Conservation (phyloP, 2,888 invertebrate species). For the Caenorhabditis zanzibari region DNA sequence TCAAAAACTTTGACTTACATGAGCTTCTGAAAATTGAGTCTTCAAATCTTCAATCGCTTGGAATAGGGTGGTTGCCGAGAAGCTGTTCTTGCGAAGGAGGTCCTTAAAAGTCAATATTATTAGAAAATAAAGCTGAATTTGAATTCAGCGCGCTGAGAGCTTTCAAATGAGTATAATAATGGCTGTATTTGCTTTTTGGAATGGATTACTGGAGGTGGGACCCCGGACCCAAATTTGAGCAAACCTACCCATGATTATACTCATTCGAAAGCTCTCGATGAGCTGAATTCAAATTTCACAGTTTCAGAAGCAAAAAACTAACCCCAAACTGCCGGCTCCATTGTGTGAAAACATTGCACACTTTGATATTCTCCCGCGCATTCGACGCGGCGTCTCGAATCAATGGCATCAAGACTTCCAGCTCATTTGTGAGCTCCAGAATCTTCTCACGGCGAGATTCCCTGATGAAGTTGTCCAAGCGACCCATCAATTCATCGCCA, state of each 20-base stretch:
- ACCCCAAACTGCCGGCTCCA: conserved; percentile 76
- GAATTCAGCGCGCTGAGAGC: neutral
- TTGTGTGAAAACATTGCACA: conserved; percentile 78
- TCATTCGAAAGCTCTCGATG: neutral
- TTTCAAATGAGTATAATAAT: neutral
- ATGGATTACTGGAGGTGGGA: too few species aligned
- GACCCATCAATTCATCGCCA: conserved; percentile 55
- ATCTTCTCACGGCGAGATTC: conserved; percentile 75
- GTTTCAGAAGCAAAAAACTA: neutral
- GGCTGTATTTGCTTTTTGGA: neutral
- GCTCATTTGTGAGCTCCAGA: conserved; percentile 63
- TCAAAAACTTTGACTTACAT: conserved; percentile 29
- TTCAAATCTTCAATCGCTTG: conserved; percentile 77
- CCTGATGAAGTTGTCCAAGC: conserved; percentile 71
- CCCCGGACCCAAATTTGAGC: neutral
- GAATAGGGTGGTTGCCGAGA: conserved; percentile 66
- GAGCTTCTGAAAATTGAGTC: conserved; percentile 70
- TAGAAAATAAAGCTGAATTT: neutral
- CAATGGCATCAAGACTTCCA: conserved; percentile 76
- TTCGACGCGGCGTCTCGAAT: conserved; percentile 76
- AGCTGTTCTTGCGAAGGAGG: conserved; percentile 51
- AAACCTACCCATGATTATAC: neutral
- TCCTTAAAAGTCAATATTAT: conserved; percentile 43
- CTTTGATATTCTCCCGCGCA: conserved; percentile 76
- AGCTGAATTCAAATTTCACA: neutral